Evolutionary conservation across 2,797 vertebrate species (phyloP).

Genomic region (Halcyon badia): DNA sequence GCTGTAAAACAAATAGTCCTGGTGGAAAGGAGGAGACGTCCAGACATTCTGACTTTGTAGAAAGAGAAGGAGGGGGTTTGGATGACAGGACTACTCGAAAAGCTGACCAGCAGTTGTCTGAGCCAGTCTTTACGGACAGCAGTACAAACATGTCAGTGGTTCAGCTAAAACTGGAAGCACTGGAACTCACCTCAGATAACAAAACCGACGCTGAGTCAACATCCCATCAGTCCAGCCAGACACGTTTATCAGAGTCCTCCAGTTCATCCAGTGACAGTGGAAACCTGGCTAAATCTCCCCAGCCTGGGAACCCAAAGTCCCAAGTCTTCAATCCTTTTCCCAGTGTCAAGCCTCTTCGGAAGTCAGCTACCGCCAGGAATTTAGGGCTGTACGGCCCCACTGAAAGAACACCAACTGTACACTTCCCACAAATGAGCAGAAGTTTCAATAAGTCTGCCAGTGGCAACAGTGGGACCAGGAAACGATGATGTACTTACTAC

Average conservation of each 20-base stretch:
- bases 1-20: slow-evolving; percentile 52
- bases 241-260: slow-evolving; percentile 71
- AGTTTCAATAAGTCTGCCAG: slow-evolving; percentile 82
- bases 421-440: slow-evolving; percentile 95
- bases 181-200: slow-evolving; percentile 82
- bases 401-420: slow-evolving; percentile 90
- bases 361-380: slow-evolving; percentile 92
- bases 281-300: slow-evolving; percentile 59
- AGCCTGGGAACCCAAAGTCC: slow-evolving; percentile 59
- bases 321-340: slow-evolving; percentile 94
- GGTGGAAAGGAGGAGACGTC: slow-evolving; percentile 9
- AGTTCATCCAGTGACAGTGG: slow-evolving; percentile 71
- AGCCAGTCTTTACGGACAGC: slow-evolving; percentile 56
- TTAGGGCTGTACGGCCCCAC: slow-evolving; percentile 95
- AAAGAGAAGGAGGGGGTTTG: slow-evolving; percentile 16
- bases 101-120: slow-evolving; percentile 66
- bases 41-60: neutral
- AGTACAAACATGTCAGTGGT: slow-evolving; percentile 74
- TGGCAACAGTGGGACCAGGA: slow-evolving; percentile 81
- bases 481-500: slow-evolving; percentile 79
- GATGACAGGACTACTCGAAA: slow-evolving; percentile 65
- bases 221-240: slow-evolving; percentile 40
- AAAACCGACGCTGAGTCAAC: neutral
- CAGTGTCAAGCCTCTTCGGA: slow-evolving; percentile 91
- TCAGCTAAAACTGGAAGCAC: slow-evolving; percentile 85